Percentiles rank a stretch among this genome's conserved stretches.
Evolutionary conservation across 2,797 vertebrate genomes (phyloP).

Genomic region (Lutjanus campechanus): DNA sequence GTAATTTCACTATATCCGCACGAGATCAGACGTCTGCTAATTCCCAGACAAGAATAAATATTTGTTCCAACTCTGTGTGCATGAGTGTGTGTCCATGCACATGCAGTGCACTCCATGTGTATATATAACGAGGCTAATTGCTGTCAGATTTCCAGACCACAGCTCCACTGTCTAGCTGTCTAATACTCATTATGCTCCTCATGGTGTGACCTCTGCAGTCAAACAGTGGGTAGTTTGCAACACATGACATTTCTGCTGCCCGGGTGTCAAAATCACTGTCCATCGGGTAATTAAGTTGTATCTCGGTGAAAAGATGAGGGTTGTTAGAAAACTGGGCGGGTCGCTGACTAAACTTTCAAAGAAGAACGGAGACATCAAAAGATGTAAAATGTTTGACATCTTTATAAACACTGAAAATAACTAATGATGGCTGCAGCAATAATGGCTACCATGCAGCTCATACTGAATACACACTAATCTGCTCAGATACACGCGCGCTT

Average conservation of each 20-base stretch:
- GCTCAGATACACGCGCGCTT: slow-evolving; percentile 15
- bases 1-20: slow-evolving; percentile 43
- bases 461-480: slow-evolving; percentile 32
- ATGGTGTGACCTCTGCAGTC: slow-evolving; percentile 80
- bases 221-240: slow-evolving; percentile 70
- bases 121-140: slow-evolving; percentile 81
- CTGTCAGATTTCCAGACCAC: slow-evolving; percentile 83
- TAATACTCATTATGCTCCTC: slow-evolving; percentile 76
- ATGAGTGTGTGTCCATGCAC: slow-evolving; percentile 24
- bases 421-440: slow-evolving; percentile 70
- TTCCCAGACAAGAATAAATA: slow-evolving; percentile 76
- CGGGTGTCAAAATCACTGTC: slow-evolving; percentile 65
- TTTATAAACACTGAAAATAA: slow-evolving; percentile 79
- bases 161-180: slow-evolving; percentile 72
- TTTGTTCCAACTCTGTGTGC: slow-evolving; percentile 57
- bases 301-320: slow-evolving; percentile 39
- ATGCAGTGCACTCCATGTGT: slow-evolving; percentile 59
- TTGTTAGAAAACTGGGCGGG: slow-evolving; percentile 49
- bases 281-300: slow-evolving; percentile 66
- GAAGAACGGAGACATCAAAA: slow-evolving; percentile 68
- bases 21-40: slow-evolving; percentile 53
- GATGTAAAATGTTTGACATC: slow-evolving; percentile 79
- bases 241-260: slow-evolving; percentile 75
- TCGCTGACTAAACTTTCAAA: slow-evolving; percentile 41
- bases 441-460: slow-evolving; percentile 73